Base-by-base conservation (phyloP, 2,113 vertebrate species). In the Eptesicus fuscus region DNA sequence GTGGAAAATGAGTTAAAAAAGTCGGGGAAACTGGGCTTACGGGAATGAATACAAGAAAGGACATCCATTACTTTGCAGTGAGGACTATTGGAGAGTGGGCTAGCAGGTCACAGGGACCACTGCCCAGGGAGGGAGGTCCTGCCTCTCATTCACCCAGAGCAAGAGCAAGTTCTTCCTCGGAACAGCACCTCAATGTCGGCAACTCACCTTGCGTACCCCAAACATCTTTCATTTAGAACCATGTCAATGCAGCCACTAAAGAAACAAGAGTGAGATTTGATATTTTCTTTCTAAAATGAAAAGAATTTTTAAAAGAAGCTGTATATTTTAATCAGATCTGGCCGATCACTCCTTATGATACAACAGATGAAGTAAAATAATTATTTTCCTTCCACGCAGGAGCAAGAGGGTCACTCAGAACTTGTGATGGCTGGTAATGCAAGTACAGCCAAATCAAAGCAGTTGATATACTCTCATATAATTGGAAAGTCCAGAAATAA, bases 231-330 rank as follows among this genome's bases (percentile, higher is more conserved):
- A 32, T 16, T 65, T 73, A 74, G 37, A 12, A 49, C 14, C 3
- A 2, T 37, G 42, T 56, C 44, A 84, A 4, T 1, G 30, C 30
- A 84, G 44, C 13, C 35, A 42, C 56, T 76, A 4, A 9, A 84
- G 14, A 84, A 80, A 22, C 1, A 35, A 32, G 37, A 89, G 37
- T 56, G 69, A 78, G 51, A 23, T 44, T 32, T 51, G 63, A 73
- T 37, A 23, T 37, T 85, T 95, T 44, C 32, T 53, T 61, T 79
- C 10, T 90, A 88, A 82, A 70, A 22, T 88, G 56, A 90, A n/a
- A 83, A 20, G 71, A 49, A 71, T 59, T 82, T 90, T 56, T 32
- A 18, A 76, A 90, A 82, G 28, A 56, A 61, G 2, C 14, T 61
- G 30, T 1, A 18, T 47, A 23, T 76, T 79, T 78, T 40, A 73